Conservation (phyloP, 2,113 vertebrate species). For the Pseudorectes ferrugineus region DNA sequence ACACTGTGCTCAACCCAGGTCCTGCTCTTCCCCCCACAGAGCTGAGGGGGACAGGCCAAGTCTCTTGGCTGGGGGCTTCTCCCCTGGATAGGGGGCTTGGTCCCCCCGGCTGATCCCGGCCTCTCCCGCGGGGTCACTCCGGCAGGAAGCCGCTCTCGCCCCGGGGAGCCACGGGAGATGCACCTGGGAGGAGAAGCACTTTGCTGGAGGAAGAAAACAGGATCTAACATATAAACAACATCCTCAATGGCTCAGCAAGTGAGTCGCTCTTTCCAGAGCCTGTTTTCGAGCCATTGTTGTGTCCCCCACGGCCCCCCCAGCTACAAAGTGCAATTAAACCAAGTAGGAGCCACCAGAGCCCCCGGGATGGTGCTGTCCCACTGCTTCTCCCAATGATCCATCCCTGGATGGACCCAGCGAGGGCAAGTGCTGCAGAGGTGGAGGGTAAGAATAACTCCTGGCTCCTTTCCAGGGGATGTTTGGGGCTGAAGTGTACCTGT, state of each 20-base stretch:
- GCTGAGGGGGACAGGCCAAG: background rate
- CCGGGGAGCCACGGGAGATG: constrained; percentile 55
- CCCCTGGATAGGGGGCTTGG: fast-evolving
- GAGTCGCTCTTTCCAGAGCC: constrained; percentile 58
- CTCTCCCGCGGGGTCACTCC: background rate
- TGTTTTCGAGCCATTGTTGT: constrained; percentile 47
- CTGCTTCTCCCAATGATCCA: background rate
- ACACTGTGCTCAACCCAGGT: fast-evolving
- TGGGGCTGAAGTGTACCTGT: background rate
- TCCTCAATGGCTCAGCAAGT: constrained; percentile 65
- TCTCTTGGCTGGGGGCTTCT: background rate
- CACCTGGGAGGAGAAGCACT: constrained; percentile 71
- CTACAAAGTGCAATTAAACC: constrained; percentile 8
- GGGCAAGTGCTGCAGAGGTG: background rate
- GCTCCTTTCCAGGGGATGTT: background rate
- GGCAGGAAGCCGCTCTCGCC: constrained; percentile 57
- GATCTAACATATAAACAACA: constrained; percentile 79
- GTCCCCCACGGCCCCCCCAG: background rate
- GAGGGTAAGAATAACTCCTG: background rate
- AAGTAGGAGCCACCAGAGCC: background rate
- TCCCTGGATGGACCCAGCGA: background rate
- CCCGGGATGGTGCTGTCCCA: background rate
- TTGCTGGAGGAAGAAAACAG: constrained; percentile 78
- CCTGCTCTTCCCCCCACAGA: fast-evolving
- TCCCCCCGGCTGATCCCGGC: background rate